A percentile compares a stretch with the other conserved stretches of the same genome.
phyloP scores from a whole-genome alignment of 1,140 invertebrate species.

The Metopolophium dirhodum region DNA sequence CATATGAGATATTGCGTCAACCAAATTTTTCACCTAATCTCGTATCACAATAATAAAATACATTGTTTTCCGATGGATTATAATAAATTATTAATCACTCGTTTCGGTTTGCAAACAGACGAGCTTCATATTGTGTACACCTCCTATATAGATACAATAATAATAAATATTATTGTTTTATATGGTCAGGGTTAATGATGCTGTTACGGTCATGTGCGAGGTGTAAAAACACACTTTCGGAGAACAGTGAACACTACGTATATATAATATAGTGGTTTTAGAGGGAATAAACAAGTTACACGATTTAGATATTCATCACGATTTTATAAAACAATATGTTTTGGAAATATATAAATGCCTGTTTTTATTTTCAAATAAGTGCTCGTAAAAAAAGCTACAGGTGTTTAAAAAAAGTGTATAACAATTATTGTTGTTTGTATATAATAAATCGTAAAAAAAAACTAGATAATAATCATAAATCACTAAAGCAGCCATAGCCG shows the following conservation, averaged over 20 bases:
- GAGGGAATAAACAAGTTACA: neutral
- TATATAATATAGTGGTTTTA: neutral
- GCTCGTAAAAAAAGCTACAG: neutral
- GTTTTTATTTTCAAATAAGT: neutral
- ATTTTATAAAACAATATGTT: neutral
- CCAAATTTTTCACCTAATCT: neutral
- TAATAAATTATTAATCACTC: neutral
- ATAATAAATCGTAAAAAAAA: neutral
- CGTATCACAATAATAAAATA: neutral
- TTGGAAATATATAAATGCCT: neutral
- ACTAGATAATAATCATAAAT: neutral
- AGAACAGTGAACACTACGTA: neutral
- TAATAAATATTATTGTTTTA: neutral
- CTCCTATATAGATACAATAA: no score
- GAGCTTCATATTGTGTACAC: no score
- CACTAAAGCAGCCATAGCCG: no score
- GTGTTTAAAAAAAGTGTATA: neutral
- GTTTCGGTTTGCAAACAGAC: neutral
- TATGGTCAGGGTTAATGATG: neutral
- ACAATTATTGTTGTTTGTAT: neutral
- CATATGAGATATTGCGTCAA: neutral
- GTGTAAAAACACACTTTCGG: neutral
- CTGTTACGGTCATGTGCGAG: neutral
- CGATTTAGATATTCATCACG: neutral
- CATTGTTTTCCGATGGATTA: neutral